Percentiles rank a stretch among this genome's conserved stretches.
phyloP scores from a whole-genome alignment of 2,888 invertebrate genomes.

The Drosophila meridiana region DNA sequence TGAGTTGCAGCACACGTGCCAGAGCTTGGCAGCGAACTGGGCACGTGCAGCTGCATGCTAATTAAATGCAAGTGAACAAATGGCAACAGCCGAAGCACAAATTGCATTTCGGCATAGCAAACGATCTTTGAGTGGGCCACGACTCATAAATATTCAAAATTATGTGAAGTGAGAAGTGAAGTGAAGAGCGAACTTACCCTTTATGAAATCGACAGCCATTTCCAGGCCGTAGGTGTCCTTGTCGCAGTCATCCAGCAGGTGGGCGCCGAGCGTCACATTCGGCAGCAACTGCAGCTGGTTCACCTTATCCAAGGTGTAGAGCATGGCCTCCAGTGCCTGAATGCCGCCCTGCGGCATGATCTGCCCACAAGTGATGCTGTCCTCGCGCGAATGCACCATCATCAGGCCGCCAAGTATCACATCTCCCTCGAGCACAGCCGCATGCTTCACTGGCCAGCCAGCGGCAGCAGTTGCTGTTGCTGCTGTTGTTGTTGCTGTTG shows the following conservation, averaged over 20 bases:
- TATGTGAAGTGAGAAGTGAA: too few relatives aligned
- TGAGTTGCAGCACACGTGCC: not conserved
- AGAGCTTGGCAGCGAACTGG: not conserved
- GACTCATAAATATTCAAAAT: slow-evolving; percentile 41
- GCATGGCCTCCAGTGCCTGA: slow-evolving; percentile 95
- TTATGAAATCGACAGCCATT: slow-evolving; percentile 98
- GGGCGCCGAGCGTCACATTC: slow-evolving; percentile 93
- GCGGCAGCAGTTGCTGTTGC: slow-evolving; percentile 6
- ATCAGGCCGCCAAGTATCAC: slow-evolving; percentile 95
- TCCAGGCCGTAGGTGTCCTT: slow-evolving; percentile 97
- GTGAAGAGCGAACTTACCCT: slow-evolving; percentile 89
- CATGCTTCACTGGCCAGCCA: slow-evolving; percentile 93
- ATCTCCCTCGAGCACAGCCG: slow-evolving; percentile 95
- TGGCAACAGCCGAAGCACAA: not conserved
- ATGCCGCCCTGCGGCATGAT: slow-evolving; percentile 97
- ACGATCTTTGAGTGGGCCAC: slow-evolving; percentile 16
- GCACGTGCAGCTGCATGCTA: slow-evolving; percentile 24
- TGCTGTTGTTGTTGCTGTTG: slow-evolving; percentile 9
- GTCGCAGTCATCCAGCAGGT: slow-evolving; percentile 97
- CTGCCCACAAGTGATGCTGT: slow-evolving; percentile 94
- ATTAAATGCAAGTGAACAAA: slow-evolving; percentile 30
- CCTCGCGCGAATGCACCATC: slow-evolving; percentile 97
- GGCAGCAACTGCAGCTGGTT: slow-evolving; percentile 90
- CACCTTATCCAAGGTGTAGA: slow-evolving; percentile 94
- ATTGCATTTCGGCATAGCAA: not conserved